Evolutionary conservation across 2,888 invertebrate species (phyloP).

Genomic region (Heliconius cydno): DNA sequence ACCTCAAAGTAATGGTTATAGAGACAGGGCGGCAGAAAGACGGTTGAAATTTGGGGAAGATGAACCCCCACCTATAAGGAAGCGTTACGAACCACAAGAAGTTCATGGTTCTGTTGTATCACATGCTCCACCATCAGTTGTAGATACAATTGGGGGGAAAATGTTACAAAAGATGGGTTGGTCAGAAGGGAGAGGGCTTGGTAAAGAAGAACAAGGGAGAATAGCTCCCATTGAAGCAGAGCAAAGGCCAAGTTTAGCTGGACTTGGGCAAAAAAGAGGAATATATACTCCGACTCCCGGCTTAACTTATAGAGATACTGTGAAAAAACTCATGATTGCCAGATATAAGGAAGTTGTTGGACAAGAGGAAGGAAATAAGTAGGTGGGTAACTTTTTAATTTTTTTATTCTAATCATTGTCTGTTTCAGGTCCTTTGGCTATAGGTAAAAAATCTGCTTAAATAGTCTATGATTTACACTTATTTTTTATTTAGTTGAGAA

Average conservation of each 20-base stretch:
- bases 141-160: slow-evolving; percentile 97
- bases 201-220: slow-evolving; percentile 95
- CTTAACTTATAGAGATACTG: slow-evolving; percentile 94
- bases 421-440: slow-evolving; percentile 59
- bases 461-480: neutral
- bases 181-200: slow-evolving; percentile 98
- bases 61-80: slow-evolving; percentile 83
- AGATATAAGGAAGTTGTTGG: slow-evolving; percentile 92
- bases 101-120: slow-evolving; percentile 80
- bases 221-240: slow-evolving; percentile 95
- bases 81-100: slow-evolving; percentile 72
- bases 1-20: slow-evolving; percentile 84
- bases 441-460: slow-evolving; percentile 56
- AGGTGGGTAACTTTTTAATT: slow-evolving; percentile 67
- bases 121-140: slow-evolving; percentile 86
- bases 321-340: slow-evolving; percentile 94
- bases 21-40: slow-evolving; percentile 98
- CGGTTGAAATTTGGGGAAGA: slow-evolving; percentile 96
- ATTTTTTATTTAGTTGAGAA: neutral
- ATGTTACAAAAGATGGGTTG: slow-evolving; percentile 99
- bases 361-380: slow-evolving; percentile 76
- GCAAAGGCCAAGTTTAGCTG: slow-evolving; percentile 88
- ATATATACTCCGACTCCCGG: slow-evolving; percentile 91
- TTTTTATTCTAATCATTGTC: slow-evolving; percentile 49
- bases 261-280: slow-evolving; percentile 92